Conservation (phyloP, 2,113 vertebrate genomes). For the Sakesphorus luctuosus region DNA sequence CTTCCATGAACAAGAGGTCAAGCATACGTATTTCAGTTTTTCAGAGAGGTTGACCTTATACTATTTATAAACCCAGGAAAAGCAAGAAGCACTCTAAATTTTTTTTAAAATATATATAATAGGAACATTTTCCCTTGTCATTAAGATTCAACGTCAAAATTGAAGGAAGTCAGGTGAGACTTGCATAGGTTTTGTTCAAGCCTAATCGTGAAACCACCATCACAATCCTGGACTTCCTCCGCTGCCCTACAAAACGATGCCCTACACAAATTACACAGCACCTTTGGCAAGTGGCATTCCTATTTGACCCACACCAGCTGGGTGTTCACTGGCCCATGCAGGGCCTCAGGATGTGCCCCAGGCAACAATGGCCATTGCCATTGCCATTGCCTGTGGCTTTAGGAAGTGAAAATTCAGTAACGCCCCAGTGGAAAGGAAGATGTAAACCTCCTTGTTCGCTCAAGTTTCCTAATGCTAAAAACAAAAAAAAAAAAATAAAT, state of each 20-base stretch:
- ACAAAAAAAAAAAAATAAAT: not conserved
- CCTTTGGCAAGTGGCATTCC: not conserved
- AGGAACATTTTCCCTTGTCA: not conserved
- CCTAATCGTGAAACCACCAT: not conserved
- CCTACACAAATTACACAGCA: not conserved
- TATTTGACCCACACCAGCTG: accelerated
- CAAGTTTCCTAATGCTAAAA: not conserved
- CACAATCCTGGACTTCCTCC: not conserved
- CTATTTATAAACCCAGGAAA: not conserved
- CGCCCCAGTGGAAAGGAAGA: accelerated
- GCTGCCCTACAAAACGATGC: not conserved
- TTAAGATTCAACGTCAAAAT: not conserved
- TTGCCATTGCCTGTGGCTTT: not conserved
- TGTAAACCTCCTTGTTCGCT: not conserved
- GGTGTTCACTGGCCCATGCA: not conserved
- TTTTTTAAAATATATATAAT: no score
- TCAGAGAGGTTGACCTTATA: not conserved
- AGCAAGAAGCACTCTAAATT: not conserved
- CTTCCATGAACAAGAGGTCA: not conserved
- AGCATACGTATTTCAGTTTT: not conserved
- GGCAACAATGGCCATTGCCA: not conserved
- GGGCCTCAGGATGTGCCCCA: not conserved
- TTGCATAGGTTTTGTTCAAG: not conserved
- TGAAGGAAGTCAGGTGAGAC: not conserved
- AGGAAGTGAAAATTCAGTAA: not conserved